Base-by-base conservation (phyloP, 2,888 invertebrate species). In the Acanthoscelides obtectus region DNA sequence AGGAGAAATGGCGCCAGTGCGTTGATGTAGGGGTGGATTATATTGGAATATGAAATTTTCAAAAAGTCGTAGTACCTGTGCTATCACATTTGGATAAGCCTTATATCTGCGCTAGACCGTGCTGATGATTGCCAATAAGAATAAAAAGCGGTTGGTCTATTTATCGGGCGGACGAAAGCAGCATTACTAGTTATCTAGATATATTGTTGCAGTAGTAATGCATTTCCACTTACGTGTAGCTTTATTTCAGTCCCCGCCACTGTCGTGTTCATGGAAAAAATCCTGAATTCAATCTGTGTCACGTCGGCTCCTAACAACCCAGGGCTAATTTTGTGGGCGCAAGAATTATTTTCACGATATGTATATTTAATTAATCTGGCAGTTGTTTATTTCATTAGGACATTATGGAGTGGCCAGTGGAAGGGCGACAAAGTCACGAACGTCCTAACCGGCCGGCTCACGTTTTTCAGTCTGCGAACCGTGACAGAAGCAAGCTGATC, bases 251-350 rank as follows among this genome's bases (percentile, higher is more conserved):
- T 64, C 45, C 17, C 5, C 45, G 45, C 45, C 45, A 45, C 45
- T 45, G 45, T 12, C 45, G 17, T 12, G 17, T 4, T 12, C 45
- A 45, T 12, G 45, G 17, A 45, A 45, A 68, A 70, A 72, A 71
- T 1, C 72, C 70, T 68, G 72, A 73, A 72, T 75, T 77, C 77
- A 77, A 82, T 80, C 82, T 81, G 80, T 79, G 79, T 79, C 79
- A 78, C 74, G 75, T 76, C 75, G 77, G 45, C 17, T 66, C 75
- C 72, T 74, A 74, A 21, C 78, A 72, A 74, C 70, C 68, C 69
- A 71, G 70, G 22, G 69, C 72, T 77, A 75, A 77, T 77, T 76
- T 74, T 69, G 74, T 75, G 74, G 75, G 77, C 75, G 75, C 73
- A 73, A 75, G 75, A 78, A 77, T 77, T 75, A 77, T 79, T 79